Evolutionary conservation across 2,113 vertebrate genomes (phyloP).

Genomic region (Cepphus grylle): DNA sequence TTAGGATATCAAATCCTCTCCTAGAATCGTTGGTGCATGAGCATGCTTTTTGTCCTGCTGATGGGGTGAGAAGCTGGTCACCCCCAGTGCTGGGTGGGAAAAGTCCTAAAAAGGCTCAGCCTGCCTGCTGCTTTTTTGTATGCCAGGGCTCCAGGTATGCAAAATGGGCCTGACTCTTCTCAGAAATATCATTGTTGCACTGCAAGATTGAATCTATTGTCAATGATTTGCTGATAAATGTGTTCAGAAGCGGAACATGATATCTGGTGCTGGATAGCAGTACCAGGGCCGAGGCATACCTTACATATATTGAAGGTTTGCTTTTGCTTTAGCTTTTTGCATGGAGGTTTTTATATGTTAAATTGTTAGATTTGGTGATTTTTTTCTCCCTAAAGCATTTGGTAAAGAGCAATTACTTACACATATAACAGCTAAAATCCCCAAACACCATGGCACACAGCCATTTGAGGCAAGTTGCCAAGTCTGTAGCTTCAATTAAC

Average conservation of each 20-base stretch:
- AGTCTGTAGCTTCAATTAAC: conserved; percentile 66
- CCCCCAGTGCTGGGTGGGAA: not conserved
- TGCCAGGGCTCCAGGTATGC: not conserved
- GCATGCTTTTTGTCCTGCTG: not conserved
- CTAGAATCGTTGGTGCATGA: not conserved
- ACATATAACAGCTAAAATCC: conserved; percentile 56
- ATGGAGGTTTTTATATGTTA: not conserved
- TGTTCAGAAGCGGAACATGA: not conserved
- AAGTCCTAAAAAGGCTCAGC: not conserved
- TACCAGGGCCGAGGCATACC: not conserved
- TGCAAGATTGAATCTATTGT: not conserved
- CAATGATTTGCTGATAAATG: not conserved
- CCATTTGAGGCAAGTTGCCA: conserved; percentile 62
- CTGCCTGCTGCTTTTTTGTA: not conserved
- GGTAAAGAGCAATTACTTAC: conserved; percentile 62
- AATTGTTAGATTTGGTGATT: conserved; percentile 20
- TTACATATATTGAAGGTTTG: not conserved
- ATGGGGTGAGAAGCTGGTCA: too few relatives aligned
- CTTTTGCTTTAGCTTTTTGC: not conserved
- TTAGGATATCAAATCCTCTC: not conserved
- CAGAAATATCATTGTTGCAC: not conserved
- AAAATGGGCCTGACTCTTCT: not conserved
- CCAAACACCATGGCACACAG: conserved; percentile 44
- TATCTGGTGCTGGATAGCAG: not conserved
- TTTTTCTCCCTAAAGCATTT: conserved; percentile 39